These are phyloP conservation scores for Promerops cafer DNA, from an alignment of 2,113 vertebrate genomes.

Conservation along the genomic window DNA sequence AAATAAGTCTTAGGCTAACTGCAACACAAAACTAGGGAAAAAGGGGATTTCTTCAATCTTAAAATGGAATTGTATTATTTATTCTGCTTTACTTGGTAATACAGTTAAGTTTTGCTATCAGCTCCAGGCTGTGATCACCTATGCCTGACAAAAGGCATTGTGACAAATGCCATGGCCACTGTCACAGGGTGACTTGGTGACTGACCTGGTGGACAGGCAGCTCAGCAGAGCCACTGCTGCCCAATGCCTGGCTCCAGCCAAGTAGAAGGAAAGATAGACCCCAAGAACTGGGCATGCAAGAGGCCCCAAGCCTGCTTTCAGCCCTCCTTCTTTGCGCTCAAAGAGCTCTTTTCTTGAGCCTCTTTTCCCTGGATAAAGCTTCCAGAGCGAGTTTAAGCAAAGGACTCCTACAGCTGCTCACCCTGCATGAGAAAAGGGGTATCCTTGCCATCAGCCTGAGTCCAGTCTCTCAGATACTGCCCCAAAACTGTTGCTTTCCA, in stretches of 20 bases:
- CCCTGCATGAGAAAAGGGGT: neutral
- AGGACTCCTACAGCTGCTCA: neutral
- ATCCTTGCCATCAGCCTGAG: accelerated
- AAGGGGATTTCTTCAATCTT: neutral
- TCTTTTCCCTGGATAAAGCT: neutral
- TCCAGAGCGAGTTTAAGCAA: neutral
- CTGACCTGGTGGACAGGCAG: neutral
- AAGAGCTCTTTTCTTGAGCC: neutral
- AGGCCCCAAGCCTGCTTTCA: neutral
- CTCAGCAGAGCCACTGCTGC: neutral
- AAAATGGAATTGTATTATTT: neutral
- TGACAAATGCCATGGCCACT: neutral
- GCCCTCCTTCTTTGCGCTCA: neutral
- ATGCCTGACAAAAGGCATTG: neutral
- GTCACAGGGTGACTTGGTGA: neutral
- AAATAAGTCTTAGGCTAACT: neutral
- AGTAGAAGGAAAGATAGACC: neutral
- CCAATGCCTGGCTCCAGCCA: neutral
- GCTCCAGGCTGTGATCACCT: neutral
- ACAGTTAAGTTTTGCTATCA: neutral
- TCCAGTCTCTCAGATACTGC: neutral
- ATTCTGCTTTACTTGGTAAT: neutral
- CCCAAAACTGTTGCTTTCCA: neutral
- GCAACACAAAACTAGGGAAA: neutral
- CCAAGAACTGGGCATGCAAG: neutral